These are phyloP conservation scores for Gobio gobio DNA, from an alignment of 2,113 vertebrate genomes.

Conservation along the genomic window DNA sequence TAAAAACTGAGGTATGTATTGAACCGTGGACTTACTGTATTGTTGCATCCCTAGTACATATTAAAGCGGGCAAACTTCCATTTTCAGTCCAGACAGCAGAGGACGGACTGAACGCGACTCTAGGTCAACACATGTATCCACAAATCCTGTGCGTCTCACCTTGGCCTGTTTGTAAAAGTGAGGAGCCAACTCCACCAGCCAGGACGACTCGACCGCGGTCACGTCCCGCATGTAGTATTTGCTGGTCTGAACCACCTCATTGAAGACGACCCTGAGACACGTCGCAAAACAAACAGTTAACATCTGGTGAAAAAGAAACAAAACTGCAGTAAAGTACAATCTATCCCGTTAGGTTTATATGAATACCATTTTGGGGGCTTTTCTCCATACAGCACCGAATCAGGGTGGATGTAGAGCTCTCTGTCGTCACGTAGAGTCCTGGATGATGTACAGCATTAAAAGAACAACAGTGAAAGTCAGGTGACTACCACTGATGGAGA, in stretches of 20 bases:
- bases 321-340: neutral
- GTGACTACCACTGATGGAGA: neutral
- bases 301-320: neutral
- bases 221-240: conserved; percentile 98
- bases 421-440: conserved; percentile 96
- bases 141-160: conserved; percentile 72
- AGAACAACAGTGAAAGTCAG: neutral
- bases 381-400: conserved; percentile 92
- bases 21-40: no score
- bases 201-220: conserved; percentile 92
- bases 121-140: neutral
- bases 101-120: neutral
- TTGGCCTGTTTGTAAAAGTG: conserved; percentile 98
- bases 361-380: conserved; percentile 93
- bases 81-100: no score
- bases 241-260: conserved; percentile 93
- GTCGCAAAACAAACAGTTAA: neutral
- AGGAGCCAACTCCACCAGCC: conserved; percentile 94
- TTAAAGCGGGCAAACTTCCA: no score
- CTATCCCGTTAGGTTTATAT: neutral
- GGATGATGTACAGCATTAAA: neutral
- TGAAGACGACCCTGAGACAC: conserved; percentile 91
- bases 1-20: no score
- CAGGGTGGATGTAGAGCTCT: conserved; percentile 94
- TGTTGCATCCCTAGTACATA: no score